A percentile compares a stretch with the other conserved stretches of the same genome.
Evolutionary conservation across 2,888 invertebrate species (phyloP).

Genomic region (Poecilobothrus nobilitatus): DNA sequence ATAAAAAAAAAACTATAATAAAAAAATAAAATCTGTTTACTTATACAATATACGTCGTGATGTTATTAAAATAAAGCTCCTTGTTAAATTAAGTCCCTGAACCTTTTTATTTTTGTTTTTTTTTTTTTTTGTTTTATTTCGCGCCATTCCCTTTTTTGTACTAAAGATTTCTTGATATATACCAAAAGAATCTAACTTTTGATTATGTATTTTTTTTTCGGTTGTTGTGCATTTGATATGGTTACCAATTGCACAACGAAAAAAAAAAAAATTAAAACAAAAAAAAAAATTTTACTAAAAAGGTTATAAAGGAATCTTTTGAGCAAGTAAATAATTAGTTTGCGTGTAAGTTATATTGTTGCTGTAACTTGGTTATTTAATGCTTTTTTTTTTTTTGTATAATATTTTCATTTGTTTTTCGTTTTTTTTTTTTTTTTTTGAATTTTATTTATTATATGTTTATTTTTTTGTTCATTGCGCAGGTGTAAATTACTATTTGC

Average conservation of each 20-base stretch:
- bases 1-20: background rate
- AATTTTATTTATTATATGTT: background rate
- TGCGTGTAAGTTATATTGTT: background rate
- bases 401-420: too few relatives aligned
- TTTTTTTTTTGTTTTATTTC: background rate
- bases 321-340: constrained; percentile 6
- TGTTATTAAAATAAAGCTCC: constrained; percentile 4
- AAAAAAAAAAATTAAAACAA: too few relatives aligned
- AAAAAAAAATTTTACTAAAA: too few relatives aligned
- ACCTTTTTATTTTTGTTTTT: background rate
- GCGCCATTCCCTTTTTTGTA: background rate
- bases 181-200: background rate
- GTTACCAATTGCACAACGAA: background rate
- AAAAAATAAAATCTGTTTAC: background rate
- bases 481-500: constrained; percentile 1
- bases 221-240: background rate
- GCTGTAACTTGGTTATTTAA: background rate
- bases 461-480: background rate
- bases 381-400: too few relatives aligned
- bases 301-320: constrained; percentile 1
- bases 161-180: background rate
- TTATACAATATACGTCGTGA: background rate
- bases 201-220: background rate
- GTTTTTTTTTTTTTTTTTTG: too few relatives aligned
- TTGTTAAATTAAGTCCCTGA: background rate